A percentile compares a stretch with the other conserved stretches of the same genome.
phyloP scores from a whole-genome alignment of 2,888 invertebrate genomes.

The Mayetiola destructor region DNA sequence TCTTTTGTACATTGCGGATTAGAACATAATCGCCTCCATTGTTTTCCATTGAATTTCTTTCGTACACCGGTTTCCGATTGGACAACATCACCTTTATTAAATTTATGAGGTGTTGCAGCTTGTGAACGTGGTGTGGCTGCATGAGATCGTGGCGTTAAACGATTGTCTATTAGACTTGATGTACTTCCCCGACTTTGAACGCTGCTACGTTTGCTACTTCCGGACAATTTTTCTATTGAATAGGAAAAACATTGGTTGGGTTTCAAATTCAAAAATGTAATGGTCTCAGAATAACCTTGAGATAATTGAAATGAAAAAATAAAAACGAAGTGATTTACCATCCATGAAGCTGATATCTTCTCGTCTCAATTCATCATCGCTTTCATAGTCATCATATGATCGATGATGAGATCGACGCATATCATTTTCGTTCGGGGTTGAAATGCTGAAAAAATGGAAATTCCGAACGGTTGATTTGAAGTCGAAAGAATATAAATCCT shows the following conservation, averaged over 20 bases:
- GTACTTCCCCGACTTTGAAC: constrained; percentile 86
- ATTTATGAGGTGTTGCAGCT: constrained; percentile 87
- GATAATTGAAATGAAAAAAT: neutral
- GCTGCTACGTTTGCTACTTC: constrained; percentile 79
- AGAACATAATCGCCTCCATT: constrained; percentile 94
- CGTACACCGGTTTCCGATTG: constrained; percentile 59
- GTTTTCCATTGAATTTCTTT: constrained; percentile 99
- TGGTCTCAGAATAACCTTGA: too few relatives aligned
- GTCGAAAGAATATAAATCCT: too few relatives aligned
- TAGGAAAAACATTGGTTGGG: neutral
- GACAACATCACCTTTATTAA: constrained; percentile 89
- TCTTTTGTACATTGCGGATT: constrained; percentile 91
- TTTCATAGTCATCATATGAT: constrained; percentile 66
- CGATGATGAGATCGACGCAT: constrained; percentile 38
- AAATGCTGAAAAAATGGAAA: too few relatives aligned
- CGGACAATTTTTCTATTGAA: constrained; percentile 40
- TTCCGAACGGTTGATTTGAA: too few relatives aligned
- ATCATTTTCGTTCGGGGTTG: constrained; percentile 25
- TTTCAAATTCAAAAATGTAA: neutral
- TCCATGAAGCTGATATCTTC: constrained; percentile 75
- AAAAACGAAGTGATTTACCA: constrained; percentile 33
- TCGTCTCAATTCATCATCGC: constrained; percentile 75
- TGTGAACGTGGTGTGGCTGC: constrained; percentile 86
- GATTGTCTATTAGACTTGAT: constrained; percentile 67
- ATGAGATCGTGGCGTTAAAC: constrained; percentile 78